phyloP scores from a whole-genome alignment of 1,140 invertebrate species.

The Phthorimaea operculella region DNA sequence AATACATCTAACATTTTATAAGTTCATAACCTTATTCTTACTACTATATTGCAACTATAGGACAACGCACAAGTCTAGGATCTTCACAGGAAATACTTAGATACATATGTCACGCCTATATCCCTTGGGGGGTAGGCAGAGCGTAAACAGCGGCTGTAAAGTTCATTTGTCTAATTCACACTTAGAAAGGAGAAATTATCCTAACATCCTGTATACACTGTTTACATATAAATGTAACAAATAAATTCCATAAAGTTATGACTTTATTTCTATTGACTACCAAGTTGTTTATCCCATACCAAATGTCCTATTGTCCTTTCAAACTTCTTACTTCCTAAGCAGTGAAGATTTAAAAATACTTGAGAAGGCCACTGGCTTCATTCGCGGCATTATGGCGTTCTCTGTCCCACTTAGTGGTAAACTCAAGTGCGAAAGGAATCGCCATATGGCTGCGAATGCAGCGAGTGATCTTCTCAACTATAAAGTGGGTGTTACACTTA shows the following conservation, averaged over 20 bases:
- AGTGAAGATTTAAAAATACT: background rate
- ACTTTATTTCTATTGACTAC: background rate
- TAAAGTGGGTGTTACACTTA: too few relatives aligned
- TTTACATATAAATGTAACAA: background rate
- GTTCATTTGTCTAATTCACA: background rate
- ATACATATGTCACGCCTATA: too few relatives aligned
- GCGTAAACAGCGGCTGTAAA: too few relatives aligned
- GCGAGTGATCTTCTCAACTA: too few relatives aligned
- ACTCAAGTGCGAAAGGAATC: too few relatives aligned
- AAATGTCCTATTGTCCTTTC: background rate
- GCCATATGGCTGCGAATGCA: too few relatives aligned
- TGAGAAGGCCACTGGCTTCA: too few relatives aligned
- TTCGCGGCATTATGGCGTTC: too few relatives aligned
- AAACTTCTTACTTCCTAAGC: background rate
- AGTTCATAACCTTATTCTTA: conserved; percentile 9
- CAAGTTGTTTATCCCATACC: background rate
- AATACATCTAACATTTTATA: conserved; percentile 10
- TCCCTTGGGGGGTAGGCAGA: too few relatives aligned
- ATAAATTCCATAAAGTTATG: background rate
- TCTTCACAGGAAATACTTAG: background rate
- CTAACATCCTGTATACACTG: background rate
- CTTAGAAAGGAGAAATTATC: background rate
- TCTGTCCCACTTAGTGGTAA: too few relatives aligned
- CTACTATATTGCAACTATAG: conserved; percentile 12
- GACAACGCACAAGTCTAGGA: background rate